Evolutionary conservation across 2,888 invertebrate species (phyloP).

Genomic region (Hartigia nigra): DNA sequence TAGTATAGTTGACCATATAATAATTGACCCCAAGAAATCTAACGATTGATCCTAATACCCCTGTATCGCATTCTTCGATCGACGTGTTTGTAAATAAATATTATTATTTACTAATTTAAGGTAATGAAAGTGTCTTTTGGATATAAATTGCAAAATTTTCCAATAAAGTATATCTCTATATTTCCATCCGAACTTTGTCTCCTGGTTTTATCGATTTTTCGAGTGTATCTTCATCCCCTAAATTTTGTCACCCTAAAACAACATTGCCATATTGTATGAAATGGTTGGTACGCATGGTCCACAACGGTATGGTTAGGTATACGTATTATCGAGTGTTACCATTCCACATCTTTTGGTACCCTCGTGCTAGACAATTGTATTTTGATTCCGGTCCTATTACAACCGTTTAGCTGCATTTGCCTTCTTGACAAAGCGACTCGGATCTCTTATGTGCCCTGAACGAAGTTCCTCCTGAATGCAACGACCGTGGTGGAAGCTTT

Average conservation of each 20-base stretch:
- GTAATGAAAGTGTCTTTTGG: not conserved
- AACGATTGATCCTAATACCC: not conserved
- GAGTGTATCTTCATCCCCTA: not conserved
- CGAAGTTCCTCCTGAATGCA: slow-evolving; percentile 23
- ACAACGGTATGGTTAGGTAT: not conserved
- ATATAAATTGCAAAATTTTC: not conserved
- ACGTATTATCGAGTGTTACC: slow-evolving; percentile 8
- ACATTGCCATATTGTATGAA: slow-evolving; percentile 21
- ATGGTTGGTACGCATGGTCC: not conserved
- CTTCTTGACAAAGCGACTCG: slow-evolving; percentile 65
- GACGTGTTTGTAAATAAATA: not conserved
- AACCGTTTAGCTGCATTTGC: slow-evolving; percentile 61
- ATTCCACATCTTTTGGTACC: slow-evolving; percentile 26
- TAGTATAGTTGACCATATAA: not conserved
- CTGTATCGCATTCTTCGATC: not conserved
- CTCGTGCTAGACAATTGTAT: slow-evolving; percentile 51
- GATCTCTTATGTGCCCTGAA: slow-evolving; percentile 43
- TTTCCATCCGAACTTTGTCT: slow-evolving; percentile 19
- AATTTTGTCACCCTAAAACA: slow-evolving; percentile 31
- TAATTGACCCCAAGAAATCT: not conserved
- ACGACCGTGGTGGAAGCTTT: slow-evolving; percentile 8
- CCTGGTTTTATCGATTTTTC: slow-evolving; percentile 23
- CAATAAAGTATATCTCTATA: not conserved
- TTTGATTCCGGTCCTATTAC: slow-evolving; percentile 61
- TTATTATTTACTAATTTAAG: not conserved